Evolutionary conservation across 1,140 invertebrate species (phyloP).

Genomic region (Drosophila sechellia): DNA sequence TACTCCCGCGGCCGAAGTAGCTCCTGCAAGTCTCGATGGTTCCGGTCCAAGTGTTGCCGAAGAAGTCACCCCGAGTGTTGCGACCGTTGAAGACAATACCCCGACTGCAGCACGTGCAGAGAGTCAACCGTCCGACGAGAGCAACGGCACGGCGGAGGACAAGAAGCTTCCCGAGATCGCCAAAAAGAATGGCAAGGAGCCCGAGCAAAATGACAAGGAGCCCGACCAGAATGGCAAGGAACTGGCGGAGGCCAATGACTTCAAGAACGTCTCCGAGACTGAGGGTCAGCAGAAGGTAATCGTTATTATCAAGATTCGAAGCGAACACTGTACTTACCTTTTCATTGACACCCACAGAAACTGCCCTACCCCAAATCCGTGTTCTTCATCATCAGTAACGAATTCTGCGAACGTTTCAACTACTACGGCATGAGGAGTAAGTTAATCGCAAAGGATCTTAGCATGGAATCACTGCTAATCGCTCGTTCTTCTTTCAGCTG

Average conservation of each 20-base stretch:
- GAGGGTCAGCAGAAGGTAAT: slow-evolving; percentile 79
- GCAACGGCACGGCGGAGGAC: slow-evolving; percentile 44
- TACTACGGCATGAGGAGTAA: slow-evolving; percentile 98
- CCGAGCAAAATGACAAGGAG: slow-evolving; percentile 37
- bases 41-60: background rate
- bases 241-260: slow-evolving; percentile 25
- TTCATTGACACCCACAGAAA: slow-evolving; percentile 87
- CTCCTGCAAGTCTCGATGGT: background rate
- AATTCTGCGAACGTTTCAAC: slow-evolving; percentile 98
- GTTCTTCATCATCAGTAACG: slow-evolving; percentile 97
- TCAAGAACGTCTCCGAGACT: slow-evolving; percentile 60
- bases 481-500: slow-evolving; percentile 86
- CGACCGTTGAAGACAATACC: background rate
- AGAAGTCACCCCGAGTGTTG: background rate
- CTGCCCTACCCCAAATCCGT: slow-evolving; percentile 93
- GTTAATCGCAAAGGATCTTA: slow-evolving; percentile 65
- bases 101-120: background rate
- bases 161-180: slow-evolving; percentile 24
- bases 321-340: background rate
- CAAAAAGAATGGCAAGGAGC: background rate
- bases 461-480: slow-evolving; percentile 85
- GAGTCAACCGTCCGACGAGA: background rate
- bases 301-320: too few species aligned
- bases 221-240: slow-evolving; percentile 50
- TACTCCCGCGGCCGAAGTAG: slow-evolving; percentile 2